phyloP scores from a whole-genome alignment of 1,140 invertebrate genomes.

The Drosophila repleta region DNA sequence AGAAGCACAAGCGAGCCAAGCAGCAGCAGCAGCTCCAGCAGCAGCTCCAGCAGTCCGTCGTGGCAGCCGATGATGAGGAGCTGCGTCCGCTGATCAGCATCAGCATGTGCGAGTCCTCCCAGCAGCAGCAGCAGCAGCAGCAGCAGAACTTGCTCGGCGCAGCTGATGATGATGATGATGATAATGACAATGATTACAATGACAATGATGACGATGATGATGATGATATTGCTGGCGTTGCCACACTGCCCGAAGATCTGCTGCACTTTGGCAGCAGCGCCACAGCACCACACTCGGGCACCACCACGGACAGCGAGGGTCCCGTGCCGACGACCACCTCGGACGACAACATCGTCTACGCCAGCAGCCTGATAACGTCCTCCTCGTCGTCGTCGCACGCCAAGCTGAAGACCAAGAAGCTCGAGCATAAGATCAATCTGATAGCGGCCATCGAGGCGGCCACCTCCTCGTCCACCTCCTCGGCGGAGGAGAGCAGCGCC shows the following conservation, averaged over 20 bases:
- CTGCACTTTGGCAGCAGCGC: conserved; percentile 63
- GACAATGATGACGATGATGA: not conserved
- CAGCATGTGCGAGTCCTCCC: conserved; percentile 74
- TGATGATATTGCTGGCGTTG: not conserved
- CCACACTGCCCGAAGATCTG: conserved; percentile 64
- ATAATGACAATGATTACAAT: not conserved
- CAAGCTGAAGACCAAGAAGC: conserved; percentile 78
- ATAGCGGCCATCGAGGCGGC: conserved; percentile 81
- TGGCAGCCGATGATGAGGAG: conserved; percentile 56
- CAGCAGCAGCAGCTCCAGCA: conserved; percentile 45
- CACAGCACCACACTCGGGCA: conserved; percentile 45
- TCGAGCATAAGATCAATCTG: conserved; percentile 81
- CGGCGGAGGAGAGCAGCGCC: conserved; percentile 74
- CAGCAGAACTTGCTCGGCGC: conserved; percentile 39
- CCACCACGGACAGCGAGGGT: conserved; percentile 73
- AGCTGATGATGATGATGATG: not conserved
- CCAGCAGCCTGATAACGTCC: conserved; percentile 1
- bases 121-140: conserved; percentile 37
- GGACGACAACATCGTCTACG: conserved; percentile 64
- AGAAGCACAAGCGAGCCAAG: conserved; percentile 73
- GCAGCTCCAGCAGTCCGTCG: conserved; percentile 42
- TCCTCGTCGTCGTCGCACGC: not conserved
- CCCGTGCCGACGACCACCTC: conserved; percentile 77
- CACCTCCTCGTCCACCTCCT: conserved; percentile 77
- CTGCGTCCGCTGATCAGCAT: conserved; percentile 68